Conservation (phyloP, 2,113 vertebrate genomes). For the Saccopteryx bilineata region DNA sequence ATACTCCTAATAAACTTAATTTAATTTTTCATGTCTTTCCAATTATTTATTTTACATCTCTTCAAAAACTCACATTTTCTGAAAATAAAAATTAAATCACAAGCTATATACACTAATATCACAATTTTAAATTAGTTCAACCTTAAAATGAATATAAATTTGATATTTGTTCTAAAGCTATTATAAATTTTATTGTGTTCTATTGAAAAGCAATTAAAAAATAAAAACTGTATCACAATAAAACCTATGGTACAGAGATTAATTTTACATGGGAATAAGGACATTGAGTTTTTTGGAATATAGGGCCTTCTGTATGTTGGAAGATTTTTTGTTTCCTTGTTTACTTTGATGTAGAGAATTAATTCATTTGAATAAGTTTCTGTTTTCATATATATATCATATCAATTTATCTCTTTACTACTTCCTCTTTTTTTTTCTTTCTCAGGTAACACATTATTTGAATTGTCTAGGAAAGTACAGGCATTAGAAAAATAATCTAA, state of each 20-base stretch:
- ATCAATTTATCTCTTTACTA: not conserved
- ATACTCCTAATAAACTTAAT: conserved; percentile 14
- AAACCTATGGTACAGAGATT: not conserved
- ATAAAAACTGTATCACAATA: not conserved
- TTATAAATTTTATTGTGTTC: not conserved
- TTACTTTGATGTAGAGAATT: not conserved
- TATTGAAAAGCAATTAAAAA: conserved; percentile 13
- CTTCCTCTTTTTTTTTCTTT: not conserved
- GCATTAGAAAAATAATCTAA: not conserved
- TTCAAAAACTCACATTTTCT: not conserved
- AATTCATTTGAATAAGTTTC: not conserved
- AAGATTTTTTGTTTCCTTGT: not conserved
- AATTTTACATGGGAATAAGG: not conserved
- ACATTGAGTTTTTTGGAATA: not conserved
- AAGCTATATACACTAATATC: conserved; percentile 1
- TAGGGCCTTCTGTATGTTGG: not conserved
- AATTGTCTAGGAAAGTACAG: not conserved
- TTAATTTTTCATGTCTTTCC: conserved; percentile 38
- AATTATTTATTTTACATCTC: not conserved
- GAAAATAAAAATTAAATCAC: conserved; percentile 31
- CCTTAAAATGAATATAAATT: not conserved
- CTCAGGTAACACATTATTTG: not conserved
- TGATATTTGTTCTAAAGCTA: not conserved
- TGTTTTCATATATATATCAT: not conserved
- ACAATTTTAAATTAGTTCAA: conserved; percentile 16